Conservation (phyloP, 1,140 invertebrate species). For the Cyclargus thomasi region DNA sequence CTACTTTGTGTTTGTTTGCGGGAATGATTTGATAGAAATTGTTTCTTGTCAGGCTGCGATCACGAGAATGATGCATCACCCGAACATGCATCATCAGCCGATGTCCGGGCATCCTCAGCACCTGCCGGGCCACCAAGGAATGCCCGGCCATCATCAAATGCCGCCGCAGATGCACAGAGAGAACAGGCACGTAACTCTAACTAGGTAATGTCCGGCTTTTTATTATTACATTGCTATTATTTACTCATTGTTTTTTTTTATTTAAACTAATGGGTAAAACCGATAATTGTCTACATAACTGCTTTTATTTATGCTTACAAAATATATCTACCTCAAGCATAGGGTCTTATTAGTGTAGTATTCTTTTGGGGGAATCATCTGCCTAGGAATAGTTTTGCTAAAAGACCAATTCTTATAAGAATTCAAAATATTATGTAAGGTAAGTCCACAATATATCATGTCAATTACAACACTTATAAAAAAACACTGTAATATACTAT, state of each 20-base stretch:
- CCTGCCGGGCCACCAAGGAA: constrained; percentile 58
- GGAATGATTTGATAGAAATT: constrained; percentile 40
- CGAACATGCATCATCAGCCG: constrained; percentile 72
- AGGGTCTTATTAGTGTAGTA: too few species aligned
- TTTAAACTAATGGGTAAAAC: not conserved
- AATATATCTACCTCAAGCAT: too few species aligned
- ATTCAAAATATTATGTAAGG: not conserved
- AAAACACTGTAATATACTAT: too few species aligned
- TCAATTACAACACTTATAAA: too few species aligned
- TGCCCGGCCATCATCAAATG: constrained; percentile 64
- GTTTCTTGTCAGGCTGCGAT: constrained; percentile 54
- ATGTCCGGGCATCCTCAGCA: constrained; percentile 70
- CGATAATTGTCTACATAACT: not conserved
- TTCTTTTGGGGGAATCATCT: too few species aligned
- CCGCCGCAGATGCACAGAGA: constrained; percentile 67
- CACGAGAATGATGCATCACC: constrained; percentile 70
- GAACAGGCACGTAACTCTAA: constrained; percentile 71
- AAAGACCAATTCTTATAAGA: not conserved
- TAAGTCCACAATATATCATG: too few species aligned
- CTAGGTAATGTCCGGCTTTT: constrained; percentile 67
- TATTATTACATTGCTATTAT: constrained; percentile 36
- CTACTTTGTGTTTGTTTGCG: constrained; percentile 27
- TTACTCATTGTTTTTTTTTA: constrained; percentile 10
- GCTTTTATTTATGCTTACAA: not conserved
- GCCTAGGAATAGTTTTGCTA: too few species aligned